phyloP scores from a whole-genome alignment of 2,888 invertebrate genomes.

The Choristoneura rosaceana region DNA sequence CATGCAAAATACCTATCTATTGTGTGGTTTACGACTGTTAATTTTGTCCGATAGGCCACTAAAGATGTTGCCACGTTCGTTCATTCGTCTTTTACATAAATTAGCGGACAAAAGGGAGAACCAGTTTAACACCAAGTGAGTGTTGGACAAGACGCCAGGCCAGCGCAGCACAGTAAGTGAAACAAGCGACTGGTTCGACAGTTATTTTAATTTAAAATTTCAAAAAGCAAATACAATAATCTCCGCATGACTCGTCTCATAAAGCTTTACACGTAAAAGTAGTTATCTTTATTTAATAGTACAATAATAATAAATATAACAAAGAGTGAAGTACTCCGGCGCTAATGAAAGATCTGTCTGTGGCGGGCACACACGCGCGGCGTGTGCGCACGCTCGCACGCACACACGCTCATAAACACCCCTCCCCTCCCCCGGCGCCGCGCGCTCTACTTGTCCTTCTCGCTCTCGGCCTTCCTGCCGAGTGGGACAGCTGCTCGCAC shows the following conservation, averaged over 20 bases:
- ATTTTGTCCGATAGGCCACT: too few species aligned
- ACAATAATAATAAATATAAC: slow-evolving; percentile 82
- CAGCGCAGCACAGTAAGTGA: slow-evolving; percentile 44
- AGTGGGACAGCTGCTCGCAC: slow-evolving; percentile 95
- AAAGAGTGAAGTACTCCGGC: slow-evolving; percentile 75
- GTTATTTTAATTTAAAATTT: slow-evolving; percentile 85
- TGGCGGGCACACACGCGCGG: slow-evolving; percentile 85
- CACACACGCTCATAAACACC: slow-evolving; percentile 54
- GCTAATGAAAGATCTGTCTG: slow-evolving; percentile 55
- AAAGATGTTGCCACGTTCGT: too few species aligned
- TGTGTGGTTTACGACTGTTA: too few species aligned
- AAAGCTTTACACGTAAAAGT: slow-evolving; percentile 84
- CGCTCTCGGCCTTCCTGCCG: slow-evolving; percentile 93
- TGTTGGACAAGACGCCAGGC: too few species aligned
- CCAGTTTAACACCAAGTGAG: too few species aligned
- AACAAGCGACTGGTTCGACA: slow-evolving; percentile 70
- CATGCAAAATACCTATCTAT: too few species aligned
- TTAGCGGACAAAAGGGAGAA: too few species aligned
- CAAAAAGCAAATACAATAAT: slow-evolving; percentile 85
- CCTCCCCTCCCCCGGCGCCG: slow-evolving; percentile 53
- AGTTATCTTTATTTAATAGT: slow-evolving; percentile 75
- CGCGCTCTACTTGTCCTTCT: slow-evolving; percentile 91
- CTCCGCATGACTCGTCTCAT: slow-evolving; percentile 83
- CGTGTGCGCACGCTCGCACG: slow-evolving; percentile 50
- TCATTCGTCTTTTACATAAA: too few species aligned